Percentiles rank a stretch among this genome's conserved stretches.
phyloP scores from a whole-genome alignment of 2,888 invertebrate species.

The Limnephilus rhombicus region DNA sequence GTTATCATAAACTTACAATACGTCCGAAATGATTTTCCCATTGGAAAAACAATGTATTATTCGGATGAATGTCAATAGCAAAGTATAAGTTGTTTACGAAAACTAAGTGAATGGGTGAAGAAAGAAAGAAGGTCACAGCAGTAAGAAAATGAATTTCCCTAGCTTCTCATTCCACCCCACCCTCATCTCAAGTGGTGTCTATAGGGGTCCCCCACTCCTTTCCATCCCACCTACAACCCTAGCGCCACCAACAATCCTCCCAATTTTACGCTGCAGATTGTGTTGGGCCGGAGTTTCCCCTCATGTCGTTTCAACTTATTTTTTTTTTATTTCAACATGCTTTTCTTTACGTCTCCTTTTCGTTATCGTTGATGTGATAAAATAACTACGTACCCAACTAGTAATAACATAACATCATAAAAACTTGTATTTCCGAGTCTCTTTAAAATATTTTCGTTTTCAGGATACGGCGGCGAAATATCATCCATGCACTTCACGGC shows the following conservation, averaged over 20 bases:
- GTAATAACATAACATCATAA: not conserved
- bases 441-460: slow-evolving; percentile 68
- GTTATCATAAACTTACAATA: no score
- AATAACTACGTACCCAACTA: not conserved
- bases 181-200: slow-evolving; percentile 4
- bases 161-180: slow-evolving; percentile 27
- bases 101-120: not conserved
- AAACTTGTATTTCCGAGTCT: not conserved
- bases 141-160: slow-evolving; percentile 37
- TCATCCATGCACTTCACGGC: slow-evolving; percentile 87
- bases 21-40: not conserved
- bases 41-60: not conserved
- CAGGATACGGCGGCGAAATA: slow-evolving; percentile 89
- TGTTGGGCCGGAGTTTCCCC: slow-evolving; percentile 61
- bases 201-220: not conserved
- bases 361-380: slow-evolving; percentile 14
- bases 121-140: slow-evolving; percentile 26
- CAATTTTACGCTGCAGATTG: slow-evolving; percentile 59
- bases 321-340: slow-evolving; percentile 40
- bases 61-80: not conserved
- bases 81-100: slow-evolving; percentile 24
- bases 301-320: slow-evolving; percentile 60
- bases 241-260: slow-evolving; percentile 1
- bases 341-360: slow-evolving; percentile 32
- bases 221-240: not conserved